phyloP scores from a whole-genome alignment of 2,797 vertebrate species.

The Pogoniulus pusillus region DNA sequence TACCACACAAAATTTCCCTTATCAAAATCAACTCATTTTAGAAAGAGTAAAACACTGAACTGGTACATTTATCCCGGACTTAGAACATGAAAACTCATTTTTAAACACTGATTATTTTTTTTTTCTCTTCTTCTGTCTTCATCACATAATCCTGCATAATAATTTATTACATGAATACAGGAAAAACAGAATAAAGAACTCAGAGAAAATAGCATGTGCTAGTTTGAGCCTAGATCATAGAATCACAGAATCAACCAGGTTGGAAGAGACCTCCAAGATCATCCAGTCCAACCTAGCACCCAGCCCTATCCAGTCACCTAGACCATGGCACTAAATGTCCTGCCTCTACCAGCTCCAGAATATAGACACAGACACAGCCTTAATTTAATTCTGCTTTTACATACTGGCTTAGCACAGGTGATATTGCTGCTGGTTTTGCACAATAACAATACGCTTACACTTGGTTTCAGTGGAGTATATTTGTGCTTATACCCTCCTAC shows the following conservation, averaged over 20 bases:
- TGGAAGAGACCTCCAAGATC: too few species aligned
- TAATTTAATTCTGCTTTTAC: background rate
- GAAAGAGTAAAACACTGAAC: background rate
- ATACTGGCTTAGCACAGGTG: background rate
- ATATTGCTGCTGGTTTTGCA: background rate
- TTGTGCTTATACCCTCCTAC: background rate
- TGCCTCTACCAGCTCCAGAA: background rate
- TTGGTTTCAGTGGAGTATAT: background rate
- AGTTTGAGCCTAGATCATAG: too few species aligned
- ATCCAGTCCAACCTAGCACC: too few species aligned
- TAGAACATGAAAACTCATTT: background rate
- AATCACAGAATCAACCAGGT: too few species aligned
- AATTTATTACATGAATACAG: background rate
- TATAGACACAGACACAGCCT: background rate
- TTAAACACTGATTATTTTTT: background rate
- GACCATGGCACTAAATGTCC: background rate
- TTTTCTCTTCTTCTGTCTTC: background rate
- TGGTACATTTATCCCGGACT: background rate
- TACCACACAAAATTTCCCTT: background rate
- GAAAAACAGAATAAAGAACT: background rate
- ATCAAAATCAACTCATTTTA: background rate
- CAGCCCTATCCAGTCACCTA: too few species aligned
- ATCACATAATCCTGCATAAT: background rate
- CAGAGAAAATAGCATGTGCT: background rate
- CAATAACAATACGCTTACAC: background rate